These are phyloP conservation scores for Portunus trituberculatus DNA, from an alignment of 1,140 invertebrate species.

Conservation along the genomic window DNA sequence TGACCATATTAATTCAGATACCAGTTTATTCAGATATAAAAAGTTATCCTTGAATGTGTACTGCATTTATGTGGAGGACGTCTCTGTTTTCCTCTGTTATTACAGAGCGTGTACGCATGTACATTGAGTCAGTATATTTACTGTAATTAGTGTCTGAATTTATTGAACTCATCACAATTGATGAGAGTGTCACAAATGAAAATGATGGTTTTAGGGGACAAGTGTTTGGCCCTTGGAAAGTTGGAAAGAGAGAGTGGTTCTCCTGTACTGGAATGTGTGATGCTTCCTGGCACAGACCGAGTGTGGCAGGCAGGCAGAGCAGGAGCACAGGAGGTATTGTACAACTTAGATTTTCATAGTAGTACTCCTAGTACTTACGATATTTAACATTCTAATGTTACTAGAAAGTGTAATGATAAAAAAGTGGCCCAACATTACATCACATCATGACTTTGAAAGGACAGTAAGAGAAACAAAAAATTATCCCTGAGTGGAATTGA, in stretches of 20 bases:
- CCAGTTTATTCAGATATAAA: background rate
- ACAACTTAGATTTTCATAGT: background rate
- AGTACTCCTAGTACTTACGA: background rate
- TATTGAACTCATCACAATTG: background rate
- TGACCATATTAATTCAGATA: background rate
- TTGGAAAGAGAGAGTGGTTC: background rate
- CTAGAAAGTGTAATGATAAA: background rate
- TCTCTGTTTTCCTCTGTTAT: slow-evolving; percentile 13
- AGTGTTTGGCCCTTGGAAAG: background rate
- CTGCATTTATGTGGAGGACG: background rate
- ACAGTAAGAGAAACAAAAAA: background rate
- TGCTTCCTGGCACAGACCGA: background rate
- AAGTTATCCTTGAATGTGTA: background rate
- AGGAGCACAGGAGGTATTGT: background rate
- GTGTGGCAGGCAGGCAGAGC: background rate
- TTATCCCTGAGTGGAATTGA: background rate
- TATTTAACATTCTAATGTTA: background rate
- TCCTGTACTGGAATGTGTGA: background rate
- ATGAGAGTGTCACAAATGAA: background rate
- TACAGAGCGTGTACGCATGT: slow-evolving; percentile 4
- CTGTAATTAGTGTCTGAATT: slow-evolving; percentile 2
- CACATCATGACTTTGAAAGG: background rate
- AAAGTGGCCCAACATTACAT: background rate
- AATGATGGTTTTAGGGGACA: background rate
- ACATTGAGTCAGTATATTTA: background rate